Conservation (phyloP, 37 sponge, comb jelly and placozoan species). For the Cladorhizidae sp. region DNA sequence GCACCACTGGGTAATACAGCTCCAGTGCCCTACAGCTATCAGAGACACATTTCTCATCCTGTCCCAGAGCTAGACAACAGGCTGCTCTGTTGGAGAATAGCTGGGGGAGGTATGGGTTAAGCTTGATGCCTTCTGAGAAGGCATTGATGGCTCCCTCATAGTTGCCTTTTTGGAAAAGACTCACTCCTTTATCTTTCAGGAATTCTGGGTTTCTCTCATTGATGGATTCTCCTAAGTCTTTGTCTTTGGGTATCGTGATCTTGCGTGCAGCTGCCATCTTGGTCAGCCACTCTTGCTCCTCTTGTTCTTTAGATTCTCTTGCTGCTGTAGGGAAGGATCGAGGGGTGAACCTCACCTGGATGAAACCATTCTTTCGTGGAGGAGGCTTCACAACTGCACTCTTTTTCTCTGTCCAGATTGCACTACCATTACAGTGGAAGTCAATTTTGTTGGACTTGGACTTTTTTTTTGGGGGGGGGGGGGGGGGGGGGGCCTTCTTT, state of each 20-base stretch:
- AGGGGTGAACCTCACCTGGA: conserved; percentile 88
- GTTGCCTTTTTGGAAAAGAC: conserved; percentile 83
- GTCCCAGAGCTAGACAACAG: conserved; percentile 61
- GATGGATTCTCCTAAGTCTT: conserved; percentile 45
- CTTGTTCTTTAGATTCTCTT: conserved; percentile 80
- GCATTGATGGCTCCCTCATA: conserved; percentile 92
- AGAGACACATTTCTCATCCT: conserved; percentile 62
- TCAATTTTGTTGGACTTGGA: not conserved
- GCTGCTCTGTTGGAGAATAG: conserved; percentile 88
- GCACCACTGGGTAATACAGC: conserved; percentile 85
- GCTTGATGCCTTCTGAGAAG: conserved; percentile 82
- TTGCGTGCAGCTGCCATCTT: conserved; percentile 90
- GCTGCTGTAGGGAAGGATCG: conserved; percentile 93
- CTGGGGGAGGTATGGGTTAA: conserved; percentile 79
- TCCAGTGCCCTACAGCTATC: conserved; percentile 84
- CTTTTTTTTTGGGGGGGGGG: not conserved
- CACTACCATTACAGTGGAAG: not conserved
- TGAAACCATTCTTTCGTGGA: conserved; percentile 62
- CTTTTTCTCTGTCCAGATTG: conserved; percentile 20
- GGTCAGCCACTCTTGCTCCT: conserved; percentile 94
- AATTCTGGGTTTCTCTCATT: conserved; percentile 92
- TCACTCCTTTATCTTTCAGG: conserved; percentile 89
- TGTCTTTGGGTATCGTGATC: conserved; percentile 32
- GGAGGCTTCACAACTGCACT: conserved; percentile 23
- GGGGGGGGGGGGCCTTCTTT: not conserved